phyloP scores from a whole-genome alignment of 2,797 vertebrate genomes.

The Nothura maculosa region DNA sequence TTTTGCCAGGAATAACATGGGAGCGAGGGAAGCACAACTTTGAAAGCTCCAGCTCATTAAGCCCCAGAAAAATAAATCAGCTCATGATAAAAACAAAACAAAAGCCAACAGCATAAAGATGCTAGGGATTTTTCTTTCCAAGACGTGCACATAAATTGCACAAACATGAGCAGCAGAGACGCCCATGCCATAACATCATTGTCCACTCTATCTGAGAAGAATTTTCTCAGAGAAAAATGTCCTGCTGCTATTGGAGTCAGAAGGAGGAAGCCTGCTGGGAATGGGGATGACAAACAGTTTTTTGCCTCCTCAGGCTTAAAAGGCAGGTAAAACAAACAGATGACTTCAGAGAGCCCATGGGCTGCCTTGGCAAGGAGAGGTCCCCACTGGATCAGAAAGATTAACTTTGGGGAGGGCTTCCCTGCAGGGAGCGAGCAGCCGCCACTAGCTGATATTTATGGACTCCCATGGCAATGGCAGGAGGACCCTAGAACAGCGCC shows the following conservation, averaged over 20 bases:
- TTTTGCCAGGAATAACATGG: constrained; percentile 64
- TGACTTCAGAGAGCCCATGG: neutral
- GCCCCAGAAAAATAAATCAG: neutral
- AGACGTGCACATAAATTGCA: neutral
- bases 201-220: neutral
- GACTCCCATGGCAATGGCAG: neutral
- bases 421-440: constrained; percentile 9
- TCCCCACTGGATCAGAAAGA: neutral
- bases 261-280: neutral
- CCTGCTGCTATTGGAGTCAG: neutral
- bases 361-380: neutral
- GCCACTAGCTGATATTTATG: constrained; percentile 58
- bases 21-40: constrained; percentile 24
- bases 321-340: neutral
- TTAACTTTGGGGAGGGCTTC: neutral
- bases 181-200: neutral
- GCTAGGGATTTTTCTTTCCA: neutral
- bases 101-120: neutral
- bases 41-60: neutral
- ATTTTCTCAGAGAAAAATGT: too few species aligned
- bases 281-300: neutral
- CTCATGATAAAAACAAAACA: neutral
- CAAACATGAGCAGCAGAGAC: neutral
- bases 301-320: neutral
- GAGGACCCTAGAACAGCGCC: neutral